A percentile compares a stretch with the other conserved stretches of the same genome.
Conservation (phyloP, 1,140 invertebrate genomes). For the Aphidius gifuensis region DNA sequence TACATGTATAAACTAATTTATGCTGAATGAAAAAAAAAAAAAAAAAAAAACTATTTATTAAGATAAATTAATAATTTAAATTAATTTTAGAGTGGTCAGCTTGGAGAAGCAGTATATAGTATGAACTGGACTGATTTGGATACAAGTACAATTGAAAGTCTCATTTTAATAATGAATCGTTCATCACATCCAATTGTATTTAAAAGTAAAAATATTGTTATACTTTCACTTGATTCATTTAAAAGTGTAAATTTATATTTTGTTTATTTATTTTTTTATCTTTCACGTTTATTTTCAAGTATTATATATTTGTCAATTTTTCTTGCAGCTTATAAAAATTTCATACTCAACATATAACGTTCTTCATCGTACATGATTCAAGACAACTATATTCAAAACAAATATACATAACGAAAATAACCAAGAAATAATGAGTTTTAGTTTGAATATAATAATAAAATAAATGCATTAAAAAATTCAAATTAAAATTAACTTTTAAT, state of each 20-base stretch:
- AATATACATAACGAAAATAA: too few species aligned
- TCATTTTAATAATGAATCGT: constrained; percentile 20
- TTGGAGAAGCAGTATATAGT: constrained; percentile 17
- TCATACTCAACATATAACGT: too few species aligned
- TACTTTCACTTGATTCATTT: constrained; percentile 19
- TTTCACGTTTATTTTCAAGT: background rate
- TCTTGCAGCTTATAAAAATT: constrained; percentile 16
- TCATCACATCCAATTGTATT: constrained; percentile 17
- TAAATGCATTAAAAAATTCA: too few species aligned
- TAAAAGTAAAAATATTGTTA: constrained; percentile 11
- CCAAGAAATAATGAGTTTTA: too few species aligned
- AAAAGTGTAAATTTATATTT: constrained; percentile 17
- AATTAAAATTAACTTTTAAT: too few species aligned
- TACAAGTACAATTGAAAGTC: constrained; percentile 15
- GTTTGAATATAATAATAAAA: too few species aligned
- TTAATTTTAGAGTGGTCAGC: constrained; percentile 10
- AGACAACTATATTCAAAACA: too few species aligned
- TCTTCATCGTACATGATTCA: too few species aligned
- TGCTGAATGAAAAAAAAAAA: too few species aligned
- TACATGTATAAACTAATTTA: background rate
- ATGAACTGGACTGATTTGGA: constrained; percentile 20
- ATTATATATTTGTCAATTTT: too few species aligned
- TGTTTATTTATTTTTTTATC: background rate
- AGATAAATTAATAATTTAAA: background rate
- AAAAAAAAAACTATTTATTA: too few species aligned